Evolutionary conservation across 2,113 vertebrate species (phyloP).

Genomic region (Phylloscopus trochiloides): DNA sequence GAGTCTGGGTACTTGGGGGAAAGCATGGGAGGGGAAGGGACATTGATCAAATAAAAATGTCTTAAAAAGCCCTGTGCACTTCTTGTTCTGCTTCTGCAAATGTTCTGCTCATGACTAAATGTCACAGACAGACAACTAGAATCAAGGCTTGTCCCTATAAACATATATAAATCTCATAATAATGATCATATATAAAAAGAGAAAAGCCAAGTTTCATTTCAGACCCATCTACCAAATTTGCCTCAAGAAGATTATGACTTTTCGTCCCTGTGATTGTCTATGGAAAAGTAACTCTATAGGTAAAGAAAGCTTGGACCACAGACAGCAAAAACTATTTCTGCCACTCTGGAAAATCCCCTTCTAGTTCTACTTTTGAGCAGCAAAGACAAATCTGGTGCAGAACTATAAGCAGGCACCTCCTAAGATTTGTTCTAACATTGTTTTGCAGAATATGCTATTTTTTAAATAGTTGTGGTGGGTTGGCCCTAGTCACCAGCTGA

Average conservation of each 20-base stretch:
- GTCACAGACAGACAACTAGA: neutral
- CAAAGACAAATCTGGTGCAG: neutral
- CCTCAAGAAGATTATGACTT: neutral
- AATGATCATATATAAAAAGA: neutral
- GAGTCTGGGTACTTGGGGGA: neutral
- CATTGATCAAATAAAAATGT: neutral
- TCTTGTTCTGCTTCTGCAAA: neutral
- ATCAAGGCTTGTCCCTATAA: neutral
- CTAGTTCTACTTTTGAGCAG: neutral
- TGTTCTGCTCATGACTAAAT: neutral
- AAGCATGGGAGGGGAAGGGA: neutral
- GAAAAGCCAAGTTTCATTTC: neutral
- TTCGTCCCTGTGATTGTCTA: accelerated
- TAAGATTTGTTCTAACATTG: neutral
- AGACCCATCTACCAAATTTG: neutral
- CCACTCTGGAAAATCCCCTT: neutral
- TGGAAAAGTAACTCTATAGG: neutral
- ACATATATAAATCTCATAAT: neutral
- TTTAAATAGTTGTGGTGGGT: neutral
- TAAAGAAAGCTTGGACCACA: neutral
- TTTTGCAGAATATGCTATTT: neutral
- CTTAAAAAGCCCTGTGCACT: neutral
- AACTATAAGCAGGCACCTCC: neutral
- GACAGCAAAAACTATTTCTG: neutral
- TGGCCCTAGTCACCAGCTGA: neutral